Base-by-base conservation (phyloP, 2,797 vertebrate species). In the Lithobates pipiens region DNA sequence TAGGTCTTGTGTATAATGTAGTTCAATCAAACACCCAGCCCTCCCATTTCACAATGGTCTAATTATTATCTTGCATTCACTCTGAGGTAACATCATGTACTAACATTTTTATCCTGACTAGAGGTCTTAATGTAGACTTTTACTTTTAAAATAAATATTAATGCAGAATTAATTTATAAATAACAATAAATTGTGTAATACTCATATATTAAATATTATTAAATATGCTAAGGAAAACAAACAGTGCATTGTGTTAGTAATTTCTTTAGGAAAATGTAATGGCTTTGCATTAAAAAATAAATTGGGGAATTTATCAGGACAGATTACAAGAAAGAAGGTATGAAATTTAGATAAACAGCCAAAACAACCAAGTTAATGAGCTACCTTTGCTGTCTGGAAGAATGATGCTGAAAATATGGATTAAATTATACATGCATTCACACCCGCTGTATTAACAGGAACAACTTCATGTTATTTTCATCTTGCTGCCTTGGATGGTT, bases 291-390 rank as follows among this genome's bases (percentile, higher is more conserved):
- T 83, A 74, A 57, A 32, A 83, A 77, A 61, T 81, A 44, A 72
- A 83, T 65, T 78, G 70, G 70, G 73, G 27, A 74, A 86, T 83
- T 78, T 87, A 75, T 79, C 61, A 75, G 44, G 54, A 39, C 16
- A 74, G 46, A 79, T 72, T 79, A 36, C 68, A 72, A 78, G 76
- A 72, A 87, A 75, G 46, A 27, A 44, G 70, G 69, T 75, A 36
- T 79, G 39, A 79, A 87, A 83, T 85, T 57, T 80, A 80, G 84
- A 85, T 85, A 75, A 83, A 63, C 69, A 72, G 34, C 65, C 82
- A 68, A 77, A 77, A 68, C 70, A 68, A 7, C 69, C 36, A 76
- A 29, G 70, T 75, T 86, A 83, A 87, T 83, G 81, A 79, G 63
- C 29, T 75, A 87, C 76, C 85, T 83, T 57, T 68, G 57, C 57